Evolutionary conservation across 2,888 invertebrate species (phyloP).

Genomic region (Bombylius discolor): DNA sequence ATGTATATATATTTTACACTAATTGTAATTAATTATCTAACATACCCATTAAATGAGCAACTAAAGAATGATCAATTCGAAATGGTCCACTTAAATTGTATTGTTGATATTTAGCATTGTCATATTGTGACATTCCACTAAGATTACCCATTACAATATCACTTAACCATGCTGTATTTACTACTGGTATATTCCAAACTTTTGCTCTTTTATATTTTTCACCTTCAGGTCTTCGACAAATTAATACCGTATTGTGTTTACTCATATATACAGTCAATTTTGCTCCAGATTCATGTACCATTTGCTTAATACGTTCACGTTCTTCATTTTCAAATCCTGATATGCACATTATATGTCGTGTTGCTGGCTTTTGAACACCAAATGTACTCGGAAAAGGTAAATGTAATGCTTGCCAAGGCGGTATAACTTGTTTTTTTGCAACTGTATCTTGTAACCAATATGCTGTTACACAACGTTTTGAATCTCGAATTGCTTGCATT

Average conservation of each 20-base stretch:
- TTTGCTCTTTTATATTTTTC: conserved; percentile 78
- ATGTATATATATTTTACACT: not conserved
- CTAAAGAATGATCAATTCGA: conserved; percentile 71
- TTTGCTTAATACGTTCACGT: conserved; percentile 62
- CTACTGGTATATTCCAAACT: conserved; percentile 83
- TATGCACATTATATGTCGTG: conserved; percentile 65
- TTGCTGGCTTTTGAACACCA: conserved; percentile 55
- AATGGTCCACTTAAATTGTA: conserved; percentile 69
- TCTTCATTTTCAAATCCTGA: conserved; percentile 88
- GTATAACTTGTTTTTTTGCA: conserved; percentile 66
- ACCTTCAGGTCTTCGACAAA: conserved; percentile 73
- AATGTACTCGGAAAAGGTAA: conserved; percentile 61
- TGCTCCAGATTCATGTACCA: conserved; percentile 77
- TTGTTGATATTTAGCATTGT: conserved; percentile 77
- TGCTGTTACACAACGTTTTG: conserved; percentile 63
- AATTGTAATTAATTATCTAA: conserved; percentile 13
- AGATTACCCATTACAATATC: conserved; percentile 84
- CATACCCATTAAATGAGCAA: conserved; percentile 84
- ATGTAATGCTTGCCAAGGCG: conserved; percentile 91
- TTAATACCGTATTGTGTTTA: conserved; percentile 62
- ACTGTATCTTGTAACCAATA: conserved; percentile 90
- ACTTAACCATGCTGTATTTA: conserved; percentile 87
- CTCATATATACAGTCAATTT: conserved; percentile 66
- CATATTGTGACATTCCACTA: conserved; percentile 65
- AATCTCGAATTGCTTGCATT: conserved; percentile 60